phyloP scores from a whole-genome alignment of 1,140 invertebrate genomes.

The Lysiphlebus fabarum region DNA sequence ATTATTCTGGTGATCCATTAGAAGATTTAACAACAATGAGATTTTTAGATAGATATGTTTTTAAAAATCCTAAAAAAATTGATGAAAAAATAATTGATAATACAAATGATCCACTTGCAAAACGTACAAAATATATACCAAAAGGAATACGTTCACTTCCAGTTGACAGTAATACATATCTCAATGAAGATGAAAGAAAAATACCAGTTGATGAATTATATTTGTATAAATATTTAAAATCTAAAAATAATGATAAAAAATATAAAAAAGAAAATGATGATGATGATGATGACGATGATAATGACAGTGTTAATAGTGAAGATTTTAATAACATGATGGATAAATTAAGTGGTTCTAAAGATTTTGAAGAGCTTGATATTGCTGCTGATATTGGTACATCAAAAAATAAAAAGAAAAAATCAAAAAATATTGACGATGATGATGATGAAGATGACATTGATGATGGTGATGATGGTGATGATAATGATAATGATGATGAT shows the following conservation, averaged over 20 bases:
- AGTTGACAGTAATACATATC: constrained; percentile 67
- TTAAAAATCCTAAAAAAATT: constrained; percentile 89
- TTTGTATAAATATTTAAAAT: constrained; percentile 65
- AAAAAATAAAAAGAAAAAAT: constrained; percentile 29
- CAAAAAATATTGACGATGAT: constrained; percentile 26
- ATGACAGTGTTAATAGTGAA: constrained; percentile 80
- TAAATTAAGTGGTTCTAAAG: constrained; percentile 58
- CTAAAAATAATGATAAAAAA: constrained; percentile 34
- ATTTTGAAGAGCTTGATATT: constrained; percentile 61
- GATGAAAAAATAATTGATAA: constrained; percentile 43
- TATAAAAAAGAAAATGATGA: constrained; percentile 57
- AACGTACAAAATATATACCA: constrained; percentile 61
- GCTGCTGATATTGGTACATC: constrained; percentile 50
- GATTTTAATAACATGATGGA: constrained; percentile 85
- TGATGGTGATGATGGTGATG: background rate
- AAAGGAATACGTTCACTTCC: constrained; percentile 61
- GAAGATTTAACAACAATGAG: constrained; percentile 85
- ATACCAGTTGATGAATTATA: constrained; percentile 83
- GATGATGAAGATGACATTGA: constrained; percentile 20
- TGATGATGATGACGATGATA: constrained; percentile 69
- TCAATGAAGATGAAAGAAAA: constrained; percentile 64
- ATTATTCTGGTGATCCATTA: constrained; percentile 88
- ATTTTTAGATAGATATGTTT: constrained; percentile 93
- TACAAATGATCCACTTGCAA: constrained; percentile 43
- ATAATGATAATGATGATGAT: constrained; percentile 34